phyloP scores from a whole-genome alignment of 2,888 invertebrate species.

The Mylabris sibirica region DNA sequence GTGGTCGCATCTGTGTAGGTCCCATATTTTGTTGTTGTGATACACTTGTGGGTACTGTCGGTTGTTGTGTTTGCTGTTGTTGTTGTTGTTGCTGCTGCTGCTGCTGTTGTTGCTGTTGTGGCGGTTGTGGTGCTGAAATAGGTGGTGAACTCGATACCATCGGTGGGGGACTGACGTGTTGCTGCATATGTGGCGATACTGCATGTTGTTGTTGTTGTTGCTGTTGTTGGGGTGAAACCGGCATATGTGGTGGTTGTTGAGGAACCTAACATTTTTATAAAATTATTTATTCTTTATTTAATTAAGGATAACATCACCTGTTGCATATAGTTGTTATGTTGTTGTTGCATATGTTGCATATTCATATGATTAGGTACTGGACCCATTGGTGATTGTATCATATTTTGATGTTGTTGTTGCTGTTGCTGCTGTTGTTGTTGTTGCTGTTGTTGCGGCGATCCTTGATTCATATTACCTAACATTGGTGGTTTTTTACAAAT shows the following conservation, averaged over 20 bases:
- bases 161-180: constrained; percentile 61
- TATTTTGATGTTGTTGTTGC: constrained; percentile 57
- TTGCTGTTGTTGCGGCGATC: constrained; percentile 44
- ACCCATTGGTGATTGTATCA: constrained; percentile 62
- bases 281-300: background rate
- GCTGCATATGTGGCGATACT: constrained; percentile 57
- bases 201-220: constrained; percentile 56
- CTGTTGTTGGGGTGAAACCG: constrained; percentile 56
- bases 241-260: constrained; percentile 57
- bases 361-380: constrained; percentile 58
- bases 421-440: constrained; percentile 49
- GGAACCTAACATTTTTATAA: constrained; percentile 42
- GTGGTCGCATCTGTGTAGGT: constrained; percentile 55
- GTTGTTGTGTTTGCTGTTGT: constrained; percentile 59
- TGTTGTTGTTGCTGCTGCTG: constrained; percentile 54
- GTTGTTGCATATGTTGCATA: constrained; percentile 57
- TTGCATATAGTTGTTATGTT: constrained; percentile 62
- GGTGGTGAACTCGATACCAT: constrained; percentile 67
- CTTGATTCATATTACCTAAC: constrained; percentile 57
- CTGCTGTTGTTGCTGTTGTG: constrained; percentile 48
- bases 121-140: constrained; percentile 52
- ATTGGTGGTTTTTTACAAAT: constrained; percentile 62
- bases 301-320: constrained; percentile 52
- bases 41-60: constrained; percentile 62
- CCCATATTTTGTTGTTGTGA: constrained; percentile 61